These are phyloP conservation scores for Trachythela sp. DNA, from an alignment of 64 coral and sea anemone genomes.

Conservation along the genomic window DNA sequence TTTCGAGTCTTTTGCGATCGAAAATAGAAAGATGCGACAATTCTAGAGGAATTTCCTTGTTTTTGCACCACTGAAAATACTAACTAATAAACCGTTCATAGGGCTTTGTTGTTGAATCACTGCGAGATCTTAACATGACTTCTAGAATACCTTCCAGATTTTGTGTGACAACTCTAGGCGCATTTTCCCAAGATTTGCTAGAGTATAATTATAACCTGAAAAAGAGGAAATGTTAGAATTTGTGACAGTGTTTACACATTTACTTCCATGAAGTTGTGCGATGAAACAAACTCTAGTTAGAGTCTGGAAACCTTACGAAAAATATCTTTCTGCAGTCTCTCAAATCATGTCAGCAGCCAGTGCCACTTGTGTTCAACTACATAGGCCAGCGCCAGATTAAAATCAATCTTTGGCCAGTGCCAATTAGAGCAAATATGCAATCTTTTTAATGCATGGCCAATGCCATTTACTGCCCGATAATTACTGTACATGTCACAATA, in stretches of 20 bases:
- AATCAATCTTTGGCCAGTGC: background rate
- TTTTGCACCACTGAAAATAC: background rate
- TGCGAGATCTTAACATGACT: background rate
- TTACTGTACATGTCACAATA: too few relatives aligned
- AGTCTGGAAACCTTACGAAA: too few relatives aligned
- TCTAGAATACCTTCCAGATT: background rate
- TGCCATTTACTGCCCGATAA: too few relatives aligned
- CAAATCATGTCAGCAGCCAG: too few relatives aligned
- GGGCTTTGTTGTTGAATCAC: too few relatives aligned
- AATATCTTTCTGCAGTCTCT: too few relatives aligned
- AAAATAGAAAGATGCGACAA: background rate
- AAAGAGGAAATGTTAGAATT: background rate
- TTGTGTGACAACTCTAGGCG: background rate
- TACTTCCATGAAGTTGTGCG: too few relatives aligned
- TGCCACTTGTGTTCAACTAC: background rate
- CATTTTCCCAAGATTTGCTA: background rate
- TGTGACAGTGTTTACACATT: too few relatives aligned
- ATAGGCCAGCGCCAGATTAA: background rate
- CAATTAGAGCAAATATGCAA: too few relatives aligned
- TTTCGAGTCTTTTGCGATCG: background rate
- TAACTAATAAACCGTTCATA: too few relatives aligned
- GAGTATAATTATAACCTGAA: background rate
- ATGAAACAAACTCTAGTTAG: too few relatives aligned
- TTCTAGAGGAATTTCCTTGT: background rate
- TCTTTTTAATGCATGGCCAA: too few relatives aligned